Evolutionary conservation across 2,888 invertebrate species (phyloP), one percentile per base, ranked within the genome.

Genomic region (Ormyrus labotus): DNA sequence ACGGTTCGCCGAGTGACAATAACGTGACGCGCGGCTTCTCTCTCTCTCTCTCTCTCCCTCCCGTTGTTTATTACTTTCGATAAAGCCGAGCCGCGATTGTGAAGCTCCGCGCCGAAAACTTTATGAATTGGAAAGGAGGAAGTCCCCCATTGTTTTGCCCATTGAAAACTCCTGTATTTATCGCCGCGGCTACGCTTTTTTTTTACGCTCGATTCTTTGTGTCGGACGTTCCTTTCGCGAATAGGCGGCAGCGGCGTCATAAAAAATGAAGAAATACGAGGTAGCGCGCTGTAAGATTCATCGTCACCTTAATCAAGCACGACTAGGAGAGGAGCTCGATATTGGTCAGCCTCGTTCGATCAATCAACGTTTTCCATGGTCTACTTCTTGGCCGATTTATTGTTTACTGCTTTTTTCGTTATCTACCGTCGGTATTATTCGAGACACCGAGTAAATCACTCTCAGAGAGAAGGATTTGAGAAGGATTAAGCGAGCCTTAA

Each of bases 81-180:
- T 72, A 68, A 68, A 78, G 57, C 70, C 7, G n/a, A 19, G 61
- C 34, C 4, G 55, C 63, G 69, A 48, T 47, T 74, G 65, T 58
- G 34, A 67, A 74, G 48, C 47, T 6, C n/a, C 58, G 60, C 70
- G 60, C 53, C 58, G 53, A 50, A 13, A 79, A 77, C 63, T 80
- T 80, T 80, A 80, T 80, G 80, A 80, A 80, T 80, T 57, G 80
- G 80, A 80, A 80, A 76, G 45, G 76, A 80, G 76, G 80, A 76
- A 80, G 80, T 71, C 50, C 68, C 19, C 71, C 72, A 71, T 72
- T 80, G 71, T 76, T 76, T 77, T 72, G 6, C 45, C 74, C 70
- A 80, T 80, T 80, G 74, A 73, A 79, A 73, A 58, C 77, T 51
- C 65, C 57, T 55, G 60, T 76, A 51, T 80, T 74, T 78, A 79